A percentile compares a stretch with the other conserved stretches of the same genome.
These are phyloP conservation scores for Urocitellus parryii DNA, from an alignment of 2,113 vertebrate genomes.

Conservation along the genomic window DNA sequence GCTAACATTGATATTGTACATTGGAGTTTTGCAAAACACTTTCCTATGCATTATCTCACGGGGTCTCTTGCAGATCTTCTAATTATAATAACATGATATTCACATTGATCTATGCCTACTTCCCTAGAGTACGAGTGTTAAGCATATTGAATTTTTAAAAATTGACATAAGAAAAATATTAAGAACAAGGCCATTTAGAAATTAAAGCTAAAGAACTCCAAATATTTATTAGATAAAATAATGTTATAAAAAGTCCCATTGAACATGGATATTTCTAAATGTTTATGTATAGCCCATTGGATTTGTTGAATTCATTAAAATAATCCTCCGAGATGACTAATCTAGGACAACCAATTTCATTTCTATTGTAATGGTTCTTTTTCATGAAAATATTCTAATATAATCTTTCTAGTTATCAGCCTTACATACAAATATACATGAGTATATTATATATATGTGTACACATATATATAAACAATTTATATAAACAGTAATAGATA, in stretches of 20 bases:
- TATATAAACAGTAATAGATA: not conserved
- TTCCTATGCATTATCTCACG: not conserved
- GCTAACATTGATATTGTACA: not conserved
- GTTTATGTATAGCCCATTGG: not conserved
- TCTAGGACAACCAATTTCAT: not conserved
- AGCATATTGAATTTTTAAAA: conserved; percentile 22
- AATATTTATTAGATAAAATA: conserved; percentile 35
- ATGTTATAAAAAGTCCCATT: conserved; percentile 36
- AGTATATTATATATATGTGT: too few relatives aligned
- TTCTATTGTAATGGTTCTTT: conserved; percentile 40
- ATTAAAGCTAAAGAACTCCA: conserved; percentile 29
- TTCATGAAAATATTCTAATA: conserved; percentile 15
- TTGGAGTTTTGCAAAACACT: not conserved
- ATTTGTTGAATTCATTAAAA: conserved; percentile 34
- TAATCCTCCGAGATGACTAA: conserved; percentile 23
- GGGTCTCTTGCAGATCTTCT: not conserved
- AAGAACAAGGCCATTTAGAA: conserved; percentile 36
- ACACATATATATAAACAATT: not conserved
- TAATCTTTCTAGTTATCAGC: conserved; percentile 9
- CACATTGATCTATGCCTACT: not conserved
- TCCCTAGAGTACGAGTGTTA: not conserved
- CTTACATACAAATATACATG: not conserved
- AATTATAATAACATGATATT: not conserved
- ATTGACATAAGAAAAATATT: not conserved
- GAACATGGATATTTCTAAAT: conserved; percentile 39